Base-by-base conservation (phyloP, 1,140 invertebrate genomes). In the Drosophila jambulina region DNA sequence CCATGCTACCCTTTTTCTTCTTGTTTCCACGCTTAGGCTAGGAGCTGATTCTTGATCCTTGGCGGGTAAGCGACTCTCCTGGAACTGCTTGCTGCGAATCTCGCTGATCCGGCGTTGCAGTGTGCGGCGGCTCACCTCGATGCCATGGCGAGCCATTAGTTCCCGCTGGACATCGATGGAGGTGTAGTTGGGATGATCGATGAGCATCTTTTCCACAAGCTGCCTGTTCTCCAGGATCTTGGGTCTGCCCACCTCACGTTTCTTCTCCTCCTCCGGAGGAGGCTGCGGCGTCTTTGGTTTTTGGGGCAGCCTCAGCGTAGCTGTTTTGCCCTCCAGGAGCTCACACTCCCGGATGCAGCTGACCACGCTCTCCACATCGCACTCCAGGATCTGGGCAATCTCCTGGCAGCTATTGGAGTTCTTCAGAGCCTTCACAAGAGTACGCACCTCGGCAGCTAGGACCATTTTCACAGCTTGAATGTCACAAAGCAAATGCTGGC, bases 21-120 rank as follows among this genome's bases (percentile, higher is more conserved):
- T 81, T 0, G 49, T 45, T 10, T 29, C 49, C 8, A 49, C 19
- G 36, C 59, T 76, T 2, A 90, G 38, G 1, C 43, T 12, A 23
- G 4, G 17, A 17, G 25, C 4, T 15, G 34, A 9, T 4, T 2
- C 19, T 36, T 7, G 48, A 19, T 71, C 38, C 23, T 61, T 15
- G 19, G 17, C 15, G 1, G 27, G 27, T 10, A 23, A 3, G 6
- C 17, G 17, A 6, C 27, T 29, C 15, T 42, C 38, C 15, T 38
- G 43, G 40, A 19, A 6, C 17, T 36, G 61, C 25, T 59, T 74
- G 5, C 74, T 32, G 25, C 70, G 56, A 9, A 88, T 81, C 43
- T 90, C 80, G 51, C 85, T 84, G 21, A 88, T 90, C 21, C 85
- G 75, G 2, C 85, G 62, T 19, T 88, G 84, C 10, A 88, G 40